Base-by-base conservation (phyloP, 2,888 invertebrate species). In the Drosophila melanosoma region DNA sequence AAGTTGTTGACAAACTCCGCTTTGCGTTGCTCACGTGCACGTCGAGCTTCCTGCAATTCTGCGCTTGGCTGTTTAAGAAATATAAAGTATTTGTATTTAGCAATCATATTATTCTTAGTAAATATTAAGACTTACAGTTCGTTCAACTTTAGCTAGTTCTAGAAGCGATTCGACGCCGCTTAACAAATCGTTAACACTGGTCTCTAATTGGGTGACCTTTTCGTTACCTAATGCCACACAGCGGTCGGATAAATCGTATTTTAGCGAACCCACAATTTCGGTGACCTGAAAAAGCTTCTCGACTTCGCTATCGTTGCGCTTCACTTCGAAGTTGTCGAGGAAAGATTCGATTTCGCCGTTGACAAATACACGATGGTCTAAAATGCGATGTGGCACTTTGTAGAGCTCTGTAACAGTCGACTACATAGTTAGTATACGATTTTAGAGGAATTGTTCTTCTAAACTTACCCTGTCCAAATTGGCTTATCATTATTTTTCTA, bases 341-440 rank as follows among this genome's bases (percentile, higher is more conserved):
- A 97, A 96, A 92, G 95, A 96, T 82, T 96, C 96, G 79, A 98
- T 96, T 95, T 98, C 98, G 65, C 97, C 97, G 93, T 95, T 96
- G 69, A 98, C 92, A 92, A 98, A 97, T 40, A 97, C 96, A 76
- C 96, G 95, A 91, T 98, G 98, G 93, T 98, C 97, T 93, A 98
- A 97, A 69, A 98, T 94, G 91, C 98, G 95, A 87, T 95, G 95
- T 95, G 97, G 97, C 92, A 97, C 95, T 93, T 96, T 97, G 76
- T 96, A 95, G 83, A 96, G 94, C 94, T 97, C 98, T 98, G 92
- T 76, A 94, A 93, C 29, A 33, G 11, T 48, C 1, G 32, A 10
- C 4, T 8, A 45, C 4, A 38, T 32, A 7, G n/a, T 20, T 62
- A 26, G 10, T 40, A 36, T 17, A 11, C 23, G 4, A 33, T 11